Base-by-base conservation (phyloP, 2,888 invertebrate genomes). In the Luperina nickerlii region DNA sequence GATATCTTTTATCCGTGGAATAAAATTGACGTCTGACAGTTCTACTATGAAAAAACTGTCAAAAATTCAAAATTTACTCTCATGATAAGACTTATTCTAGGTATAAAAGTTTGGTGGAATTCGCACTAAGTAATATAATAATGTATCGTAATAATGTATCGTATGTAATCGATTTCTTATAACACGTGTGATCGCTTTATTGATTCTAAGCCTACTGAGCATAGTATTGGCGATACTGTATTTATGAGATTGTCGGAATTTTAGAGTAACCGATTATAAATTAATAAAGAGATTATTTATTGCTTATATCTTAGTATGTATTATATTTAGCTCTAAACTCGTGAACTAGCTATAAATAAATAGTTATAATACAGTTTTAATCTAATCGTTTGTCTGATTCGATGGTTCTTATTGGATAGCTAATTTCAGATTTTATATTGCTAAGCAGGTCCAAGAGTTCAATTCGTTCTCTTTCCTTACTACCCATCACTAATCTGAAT, bases 231-330 rank as follows among this genome's bases (percentile, higher is more conserved):
- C 24, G 54, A 82, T 73, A 62, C 27, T 51, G 27, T 70, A 74
- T 79, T 82, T 54, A 82, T 74, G 54, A 2, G 15, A 9, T 54
- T 74, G 32, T 63, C 45, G 32, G 45, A 18, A 54, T n/a, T 71
- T 48, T 73, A 32, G 20, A 54, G 20, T n/a, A 20, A 81, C 15
- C 9, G 6, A 45, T 81, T 45, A 15, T 54, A 18, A 63, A 63
- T 38, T 38, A 81, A 54, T 45, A 27, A 45, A 13, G 11, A 63
- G 20, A 63, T 82, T 62, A 62, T 48, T 9, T 11, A 9, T n/a
- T 32, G n/a, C 45, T 65, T n/a, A 38, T n/a, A 8, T 20, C 8
- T 48, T n/a, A 60, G 32, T 45, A 42, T 0, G 42, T 15, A 54
- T 57, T 74, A 24, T 11, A 54, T 74, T 76, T 48, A 6, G 8